Conservation (phyloP, 2,888 invertebrate genomes). For the Phasia obesa region DNA sequence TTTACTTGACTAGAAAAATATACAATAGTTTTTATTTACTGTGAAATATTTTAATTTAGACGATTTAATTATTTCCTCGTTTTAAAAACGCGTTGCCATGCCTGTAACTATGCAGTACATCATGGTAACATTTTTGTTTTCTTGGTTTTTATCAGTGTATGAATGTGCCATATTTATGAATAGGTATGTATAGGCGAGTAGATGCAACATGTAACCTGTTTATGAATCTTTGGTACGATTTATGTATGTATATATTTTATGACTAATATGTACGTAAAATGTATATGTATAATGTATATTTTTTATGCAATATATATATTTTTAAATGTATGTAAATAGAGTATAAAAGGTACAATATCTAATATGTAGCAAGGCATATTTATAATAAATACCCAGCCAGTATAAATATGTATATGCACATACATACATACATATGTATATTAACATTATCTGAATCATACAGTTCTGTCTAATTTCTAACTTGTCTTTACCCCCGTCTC, state of each 20-base stretch:
- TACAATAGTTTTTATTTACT: too few relatives aligned
- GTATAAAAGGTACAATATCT: constrained; percentile 23
- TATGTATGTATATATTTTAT: constrained; percentile 40
- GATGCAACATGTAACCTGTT: too few relatives aligned
- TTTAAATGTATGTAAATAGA: constrained; percentile 12
- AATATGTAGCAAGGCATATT: too few relatives aligned
- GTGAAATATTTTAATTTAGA: neutral
- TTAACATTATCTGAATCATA: too few relatives aligned
- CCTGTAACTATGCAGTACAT: constrained; percentile 10
- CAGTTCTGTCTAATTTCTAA: too few relatives aligned
- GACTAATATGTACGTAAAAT: neutral
- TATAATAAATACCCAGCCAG: too few relatives aligned
- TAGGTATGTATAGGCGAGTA: constrained; percentile 17
- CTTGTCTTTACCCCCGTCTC: too few relatives aligned
- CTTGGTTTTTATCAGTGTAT: constrained; percentile 56
- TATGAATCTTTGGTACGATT: constrained; percentile 48
- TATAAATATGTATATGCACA: too few relatives aligned
- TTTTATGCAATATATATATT: constrained; percentile 44
- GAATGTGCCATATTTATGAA: neutral
- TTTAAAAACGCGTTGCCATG: neutral
- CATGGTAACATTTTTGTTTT: constrained; percentile 56
- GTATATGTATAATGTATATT: constrained; percentile 39
- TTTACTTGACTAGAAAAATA: too few relatives aligned
- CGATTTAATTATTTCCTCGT: constrained; percentile 12
- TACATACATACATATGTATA: too few relatives aligned